These are phyloP conservation scores for Spilogale gracilis DNA, from an alignment of 2,113 vertebrate species.

Conservation along the genomic window DNA sequence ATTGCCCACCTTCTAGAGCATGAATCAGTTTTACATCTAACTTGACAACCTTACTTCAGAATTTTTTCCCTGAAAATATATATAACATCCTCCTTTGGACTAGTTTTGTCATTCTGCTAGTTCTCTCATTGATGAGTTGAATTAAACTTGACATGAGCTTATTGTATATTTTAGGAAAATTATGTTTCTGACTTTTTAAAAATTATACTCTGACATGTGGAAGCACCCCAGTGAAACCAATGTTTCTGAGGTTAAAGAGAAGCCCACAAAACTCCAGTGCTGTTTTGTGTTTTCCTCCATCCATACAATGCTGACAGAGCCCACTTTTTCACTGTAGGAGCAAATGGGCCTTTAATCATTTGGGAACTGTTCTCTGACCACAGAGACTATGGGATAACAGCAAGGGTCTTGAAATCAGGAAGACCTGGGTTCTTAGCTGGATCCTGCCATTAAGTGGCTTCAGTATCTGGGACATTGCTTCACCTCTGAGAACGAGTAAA, in stretches of 20 bases:
- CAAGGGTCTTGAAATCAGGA: background rate
- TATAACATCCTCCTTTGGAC: background rate
- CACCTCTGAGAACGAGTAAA: background rate
- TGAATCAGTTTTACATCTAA: conserved; percentile 26
- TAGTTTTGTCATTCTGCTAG: conserved; percentile 39
- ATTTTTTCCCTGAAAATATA: background rate
- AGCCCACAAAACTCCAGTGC: background rate
- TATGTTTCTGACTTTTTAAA: conserved; percentile 50
- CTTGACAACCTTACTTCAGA: conserved; percentile 22
- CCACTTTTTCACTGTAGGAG: background rate
- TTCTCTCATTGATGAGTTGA: background rate
- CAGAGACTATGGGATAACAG: background rate
- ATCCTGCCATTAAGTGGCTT: background rate
- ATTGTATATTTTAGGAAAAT: conserved; percentile 3
- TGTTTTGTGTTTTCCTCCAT: background rate
- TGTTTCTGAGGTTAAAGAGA: conserved; percentile 32
- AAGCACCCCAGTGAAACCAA: background rate
- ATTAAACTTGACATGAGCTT: conserved; percentile 25
- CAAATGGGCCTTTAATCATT: background rate
- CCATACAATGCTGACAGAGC: background rate
- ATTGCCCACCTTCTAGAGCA: background rate
- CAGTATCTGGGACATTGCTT: background rate
- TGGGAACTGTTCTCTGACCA: background rate
- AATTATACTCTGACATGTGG: background rate
- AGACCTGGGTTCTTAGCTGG: background rate